Base-by-base conservation (phyloP, 2,888 invertebrate species). In the Tenthredo scrophulariae region DNA sequence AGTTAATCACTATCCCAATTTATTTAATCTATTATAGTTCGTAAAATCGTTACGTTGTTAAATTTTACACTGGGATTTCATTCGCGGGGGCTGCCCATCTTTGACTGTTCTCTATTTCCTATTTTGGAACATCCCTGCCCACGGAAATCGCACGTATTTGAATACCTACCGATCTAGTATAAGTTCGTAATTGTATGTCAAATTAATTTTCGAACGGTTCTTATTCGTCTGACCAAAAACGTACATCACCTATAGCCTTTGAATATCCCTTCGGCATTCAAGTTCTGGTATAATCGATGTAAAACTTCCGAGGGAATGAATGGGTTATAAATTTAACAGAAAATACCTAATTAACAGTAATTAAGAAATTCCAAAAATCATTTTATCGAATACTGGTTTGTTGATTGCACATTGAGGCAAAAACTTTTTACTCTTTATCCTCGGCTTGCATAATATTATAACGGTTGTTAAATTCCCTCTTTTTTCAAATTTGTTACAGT, bases 81-180 rank as follows among this genome's bases (percentile, higher is more conserved):
- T 54, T 18, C 33, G 29, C 46, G 54, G 50, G 77, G 50, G 77
- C 29, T n/a, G 74, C 13, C 18, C 43, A 22, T 77, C 26, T n/a
- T 18, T 29, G 7, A 50, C 29, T 26, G 1, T 29, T 29, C 50
- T 18, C 50, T 50, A 26, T 77, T n/a, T 77, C 54, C 77, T 54
- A 77, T 77, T 77, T 77, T 54, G 46, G 33, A 13, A 77, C 9
- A 50, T 77, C 29, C 29, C n/a, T 29, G 18, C 33, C 54, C 29
- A 46, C 77, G 54, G 2, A 54, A 7, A 54, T 54, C 54, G 18
- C 70, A 22, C n/a, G 22, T 33, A 70, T 72, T 40, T 72, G 40
- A 72, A 72, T 72, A 72, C 70, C 2, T 33, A 67, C 29, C 15
- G 37, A 33, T 3, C 22, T 2, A 33, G 0, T 4, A 18, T 33